Evolutionary conservation across 2,113 vertebrate genomes (phyloP), one percentile per base, ranked within the genome.

Genomic region (Heloderma charlesbogerti): DNA sequence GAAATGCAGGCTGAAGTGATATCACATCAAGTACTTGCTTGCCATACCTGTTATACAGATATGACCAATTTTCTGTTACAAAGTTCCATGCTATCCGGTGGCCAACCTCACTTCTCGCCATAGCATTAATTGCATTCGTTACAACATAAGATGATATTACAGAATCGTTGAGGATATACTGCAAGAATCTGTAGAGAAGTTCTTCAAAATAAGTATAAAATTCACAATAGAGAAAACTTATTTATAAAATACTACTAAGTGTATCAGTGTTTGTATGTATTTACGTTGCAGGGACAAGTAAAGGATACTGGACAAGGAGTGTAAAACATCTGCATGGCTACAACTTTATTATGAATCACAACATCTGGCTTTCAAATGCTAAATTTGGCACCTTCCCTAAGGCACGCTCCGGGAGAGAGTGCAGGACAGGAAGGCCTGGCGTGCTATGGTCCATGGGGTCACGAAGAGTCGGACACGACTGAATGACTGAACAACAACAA

Each of bases 41-140:
- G 84, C 88, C 40, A 92, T 95, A 97, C 98, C 95, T 96, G 91
- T 96, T 69, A 25, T 57, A 87, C 93, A 98, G 91, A 89, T 93
- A 78, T 45, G 95, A 87, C 97, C 97, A 97, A 13, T 98, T 97
- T 85, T 97, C 95, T 0, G 94, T 94, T 90, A 98, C 67, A 79
- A 98, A 98, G 27, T 97, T 97, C 96, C 97, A 98, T 80, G 94
- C 97, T 16, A 97, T 88, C 2, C 78, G 94, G 4, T 93, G 91
- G 54, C 98, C 98, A 89, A 96, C 92, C 89, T 97, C 96, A 74
- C 94, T 96, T 34, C 66, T 48, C 60, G 88, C n/a, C 60, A 98
- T 96, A 15, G 81, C 0, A 18, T 87, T 71, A 40, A 97, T 92
- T 22, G 97, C 31, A 13, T 90, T 10, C 83, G 93, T 74, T 79